Conservation (phyloP, 2,888 invertebrate species). For the Agrotis segetum region DNA sequence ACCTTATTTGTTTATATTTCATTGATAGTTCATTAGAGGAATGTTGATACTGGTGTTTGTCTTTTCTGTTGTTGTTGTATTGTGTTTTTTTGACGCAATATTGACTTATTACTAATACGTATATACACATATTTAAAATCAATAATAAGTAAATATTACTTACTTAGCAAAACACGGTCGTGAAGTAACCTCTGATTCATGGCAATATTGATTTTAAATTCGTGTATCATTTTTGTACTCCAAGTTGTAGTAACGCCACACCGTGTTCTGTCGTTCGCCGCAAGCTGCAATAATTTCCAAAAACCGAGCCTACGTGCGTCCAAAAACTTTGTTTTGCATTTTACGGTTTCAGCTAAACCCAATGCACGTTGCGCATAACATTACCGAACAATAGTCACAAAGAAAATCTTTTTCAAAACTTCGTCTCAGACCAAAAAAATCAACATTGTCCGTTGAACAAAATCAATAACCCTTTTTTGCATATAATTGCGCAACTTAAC, state of each 20-base stretch:
- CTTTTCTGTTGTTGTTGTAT: no score
- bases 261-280: background rate
- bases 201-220: background rate
- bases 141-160: no score
- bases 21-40: conserved; percentile 8
- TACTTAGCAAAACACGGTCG: no score
- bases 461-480: conserved; percentile 85
- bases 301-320: conserved; percentile 47
- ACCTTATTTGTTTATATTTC: conserved; percentile 27
- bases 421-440: conserved; percentile 66
- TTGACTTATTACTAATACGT: no score
- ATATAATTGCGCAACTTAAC: conserved; percentile 86
- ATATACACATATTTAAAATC: no score
- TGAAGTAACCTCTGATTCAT: background rate
- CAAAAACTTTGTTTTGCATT: conserved; percentile 65
- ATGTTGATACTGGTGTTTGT: conserved; percentile 6
- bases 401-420: conserved; percentile 71
- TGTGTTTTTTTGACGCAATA: no score
- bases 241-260: background rate
- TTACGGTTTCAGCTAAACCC: conserved; percentile 67
- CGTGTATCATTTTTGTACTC: background rate
- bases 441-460: conserved; percentile 70
- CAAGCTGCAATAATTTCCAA: conserved; percentile 30
- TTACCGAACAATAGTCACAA: conserved; percentile 73
- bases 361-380: conserved; percentile 69